Evolutionary conservation across 1,140 invertebrate species (phyloP), one percentile per base, ranked within the genome.

Genomic region (Drosophila parvula): DNA sequence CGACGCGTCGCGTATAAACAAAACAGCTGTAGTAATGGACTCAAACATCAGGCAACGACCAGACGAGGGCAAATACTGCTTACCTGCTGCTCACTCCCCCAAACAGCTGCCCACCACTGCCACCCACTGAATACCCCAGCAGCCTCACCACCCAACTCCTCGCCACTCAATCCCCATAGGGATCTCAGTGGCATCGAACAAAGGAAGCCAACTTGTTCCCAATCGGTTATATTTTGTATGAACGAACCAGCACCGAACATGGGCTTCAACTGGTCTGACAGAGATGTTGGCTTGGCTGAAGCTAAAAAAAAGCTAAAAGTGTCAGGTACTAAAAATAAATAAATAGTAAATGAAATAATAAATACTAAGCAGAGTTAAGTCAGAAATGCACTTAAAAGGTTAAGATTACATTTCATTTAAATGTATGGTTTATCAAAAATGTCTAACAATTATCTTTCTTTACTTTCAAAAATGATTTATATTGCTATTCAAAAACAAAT

Each of bases 171-270:
- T 36, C 41, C 38, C 27, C 65, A 22, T 2, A 48, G 41, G 28
- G 44, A 28, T 16, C 32, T 18, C 65, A 18, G 70, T 65, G 53
- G 43, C 27, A 45, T 77, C 77, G 67, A 80, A 84, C 76, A 84
- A 78, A 83, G 77, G 83, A 84, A 83, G 81, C 78, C 73, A 84
- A 85, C 78, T 85, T 74, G 64, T 80, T 83, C 59, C 55, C 56
- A 53, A 65, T 58, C 70, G 38, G 65, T 34, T 53, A 45, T 78
- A 78, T 59, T 78, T 78, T 45, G 65, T 71, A 48, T 58, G 75
- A 67, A 36, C 67, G 55, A 59, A 62, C 45, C 58, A 67, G 47
- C 75, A 73, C 22, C 62, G 62, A 67, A 74, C 74, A 65, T 65
- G 75, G 38, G 73, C 69, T 75, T 74, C 45, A 61, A 76, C 77